Conservation (phyloP, 2,888 invertebrate species). For the Rapana venosa region DNA sequence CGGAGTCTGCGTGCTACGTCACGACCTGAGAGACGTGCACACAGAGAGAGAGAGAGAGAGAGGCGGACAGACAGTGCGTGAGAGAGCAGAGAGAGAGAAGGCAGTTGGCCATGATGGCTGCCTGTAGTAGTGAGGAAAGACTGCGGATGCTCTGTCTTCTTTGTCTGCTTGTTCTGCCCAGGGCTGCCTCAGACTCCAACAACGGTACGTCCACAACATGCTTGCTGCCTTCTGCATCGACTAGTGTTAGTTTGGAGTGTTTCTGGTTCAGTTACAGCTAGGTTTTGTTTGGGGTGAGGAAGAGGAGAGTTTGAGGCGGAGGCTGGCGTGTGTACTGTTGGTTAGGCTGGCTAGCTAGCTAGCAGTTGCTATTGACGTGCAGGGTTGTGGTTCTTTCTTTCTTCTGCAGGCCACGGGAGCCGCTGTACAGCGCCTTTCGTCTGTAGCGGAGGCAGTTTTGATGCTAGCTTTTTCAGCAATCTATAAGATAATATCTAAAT, state of each 20-base stretch:
- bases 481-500: too few species aligned
- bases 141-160: neutral
- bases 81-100: slow-evolving; percentile 3
- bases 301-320: neutral
- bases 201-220: neutral
- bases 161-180: neutral
- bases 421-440: too few species aligned
- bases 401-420: too few species aligned
- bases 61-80: neutral
- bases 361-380: too few species aligned
- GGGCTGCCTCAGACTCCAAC: neutral
- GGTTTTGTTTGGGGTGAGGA: neutral
- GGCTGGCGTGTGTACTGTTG: neutral
- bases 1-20: neutral
- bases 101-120: slow-evolving; percentile 40
- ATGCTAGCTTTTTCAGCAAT: too few species aligned
- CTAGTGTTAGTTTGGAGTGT: neutral
- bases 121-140: neutral
- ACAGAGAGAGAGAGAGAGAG: slow-evolving; percentile 11
- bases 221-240: neutral
- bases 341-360: too few species aligned
- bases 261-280: neutral
- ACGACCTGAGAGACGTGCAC: too few species aligned
- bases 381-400: too few species aligned
- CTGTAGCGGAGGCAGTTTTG: too few species aligned